A percentile compares a stretch with the other conserved stretches of the same genome.
These are phyloP conservation scores for Chymomyza fuscimana DNA, from an alignment of 2,888 invertebrate genomes.

Conservation along the genomic window DNA sequence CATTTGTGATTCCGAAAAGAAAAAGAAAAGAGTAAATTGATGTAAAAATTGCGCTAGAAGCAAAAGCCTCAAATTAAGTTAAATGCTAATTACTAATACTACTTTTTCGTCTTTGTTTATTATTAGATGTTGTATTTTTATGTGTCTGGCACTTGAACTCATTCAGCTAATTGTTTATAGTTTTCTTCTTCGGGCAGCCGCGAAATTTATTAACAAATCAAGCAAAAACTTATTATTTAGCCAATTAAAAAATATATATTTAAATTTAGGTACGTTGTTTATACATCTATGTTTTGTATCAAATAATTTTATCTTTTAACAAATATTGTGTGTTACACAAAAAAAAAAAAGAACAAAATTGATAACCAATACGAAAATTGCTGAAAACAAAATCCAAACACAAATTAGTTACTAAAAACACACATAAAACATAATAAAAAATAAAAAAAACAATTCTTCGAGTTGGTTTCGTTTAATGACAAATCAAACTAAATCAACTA, in stretches of 20 bases:
- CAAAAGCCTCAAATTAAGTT: constrained; percentile 52
- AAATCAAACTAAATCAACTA: neutral
- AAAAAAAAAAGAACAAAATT: constrained; percentile 10
- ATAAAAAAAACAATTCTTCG: constrained; percentile 30
- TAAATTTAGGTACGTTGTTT: constrained; percentile 69
- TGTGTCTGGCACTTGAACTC: constrained; percentile 39
- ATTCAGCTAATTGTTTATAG: constrained; percentile 53
- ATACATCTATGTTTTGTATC: constrained; percentile 59
- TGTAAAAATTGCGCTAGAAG: constrained; percentile 45
- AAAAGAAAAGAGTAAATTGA: constrained; percentile 48
- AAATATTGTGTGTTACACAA: constrained; percentile 39
- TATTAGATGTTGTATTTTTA: constrained; percentile 41
- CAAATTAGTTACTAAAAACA: constrained; percentile 44
- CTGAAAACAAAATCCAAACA: constrained; percentile 22
- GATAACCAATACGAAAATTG: constrained; percentile 16
- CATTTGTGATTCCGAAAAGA: constrained; percentile 70
- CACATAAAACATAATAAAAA: neutral
- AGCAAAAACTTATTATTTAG: constrained; percentile 59
- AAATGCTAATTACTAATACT: constrained; percentile 50
- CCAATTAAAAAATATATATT: constrained; percentile 66
- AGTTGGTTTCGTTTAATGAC: constrained; percentile 64
- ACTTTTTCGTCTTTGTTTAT: constrained; percentile 48
- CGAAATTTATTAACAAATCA: constrained; percentile 50
- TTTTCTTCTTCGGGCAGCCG: constrained; percentile 61
- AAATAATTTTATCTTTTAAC: constrained; percentile 45